Base-by-base conservation (phyloP, 2,888 invertebrate species). In the Digitonthophagus gazella region DNA sequence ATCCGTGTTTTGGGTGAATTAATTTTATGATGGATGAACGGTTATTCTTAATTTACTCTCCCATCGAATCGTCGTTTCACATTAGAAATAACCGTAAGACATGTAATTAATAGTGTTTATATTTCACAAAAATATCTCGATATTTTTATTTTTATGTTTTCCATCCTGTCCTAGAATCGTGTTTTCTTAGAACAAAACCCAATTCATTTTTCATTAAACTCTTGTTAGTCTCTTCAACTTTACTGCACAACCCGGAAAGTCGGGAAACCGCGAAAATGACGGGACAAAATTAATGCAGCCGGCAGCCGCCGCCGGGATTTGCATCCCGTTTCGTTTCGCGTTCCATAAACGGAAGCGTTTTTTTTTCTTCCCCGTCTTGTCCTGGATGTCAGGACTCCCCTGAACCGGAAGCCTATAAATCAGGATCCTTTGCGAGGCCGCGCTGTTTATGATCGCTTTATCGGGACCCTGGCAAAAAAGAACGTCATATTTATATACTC, bases 401-500 rank as follows among this genome's bases (percentile, higher is more conserved):
- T n/a, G 20, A 61, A 61, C 61, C 44, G 65, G 65, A 65, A 65
- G 55, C 55, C 16, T 65, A 65, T 65, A 65, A 65, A 65, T 65
- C 65, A 18, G 65, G 55, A 65, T 65, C 65, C 65, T 55, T 55
- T 65, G 55, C 54, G 44, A 19, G 65, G n/a, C 65, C 65, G 65
- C n/a, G 16, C 18, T 65, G 65, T 65, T 65, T 65, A 65, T 65
- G 65, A 65, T 65, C 54, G 65, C 55, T 65, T 65, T 65, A 65
- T 65, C 65, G 61, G 61, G 61, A 16, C 61, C 19, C 18, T 19
- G 18, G 61, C 8, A 20, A 18, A 18, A 61, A 61, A 61, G n/a
- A 61, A 61, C 61, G 61, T 20, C 19, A 19, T 19, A 61, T 61
- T 19, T 61, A 61, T 61, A 61, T 61, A 61, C 18, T 18, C 18